Percentiles rank a stretch among this genome's conserved stretches.
Evolutionary conservation across 2,797 vertebrate genomes (phyloP).

Genomic region (Parambassis ranga): DNA sequence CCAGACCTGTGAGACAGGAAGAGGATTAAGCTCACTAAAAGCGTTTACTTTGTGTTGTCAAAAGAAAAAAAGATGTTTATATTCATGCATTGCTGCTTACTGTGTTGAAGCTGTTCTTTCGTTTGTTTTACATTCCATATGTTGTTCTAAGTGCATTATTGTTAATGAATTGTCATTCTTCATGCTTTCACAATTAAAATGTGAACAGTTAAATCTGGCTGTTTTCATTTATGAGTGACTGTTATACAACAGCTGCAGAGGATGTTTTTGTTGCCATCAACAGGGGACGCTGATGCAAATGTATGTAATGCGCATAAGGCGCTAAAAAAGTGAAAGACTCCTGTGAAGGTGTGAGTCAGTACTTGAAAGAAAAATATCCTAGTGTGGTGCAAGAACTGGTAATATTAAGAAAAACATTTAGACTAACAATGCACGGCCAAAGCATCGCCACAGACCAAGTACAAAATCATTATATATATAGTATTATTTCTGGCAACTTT

Average conservation of each 20-base stretch:
- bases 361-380: no score
- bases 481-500: no score
- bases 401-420: no score
- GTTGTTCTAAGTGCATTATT: conserved; percentile 66
- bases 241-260: not conserved
- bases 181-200: conserved; percentile 69
- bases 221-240: conserved; percentile 30
- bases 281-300: no score
- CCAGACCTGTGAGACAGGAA: conserved; percentile 67
- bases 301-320: no score
- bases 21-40: conserved; percentile 67
- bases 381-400: no score
- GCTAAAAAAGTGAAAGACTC: no score
- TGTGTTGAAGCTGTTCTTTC: conserved; percentile 51
- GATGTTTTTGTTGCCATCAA: no score
- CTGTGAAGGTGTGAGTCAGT: no score
- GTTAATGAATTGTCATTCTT: conserved; percentile 67
- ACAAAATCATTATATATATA: no score
- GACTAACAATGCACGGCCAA: no score
- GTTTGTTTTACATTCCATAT: conserved; percentile 58
- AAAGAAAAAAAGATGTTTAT: conserved; percentile 48
- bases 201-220: conserved; percentile 37
- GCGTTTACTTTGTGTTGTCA: conserved; percentile 56
- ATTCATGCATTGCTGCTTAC: conserved; percentile 42
- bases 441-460: no score